phyloP scores from a whole-genome alignment of 2,113 vertebrate species.

The Coturnix japonica region DNA sequence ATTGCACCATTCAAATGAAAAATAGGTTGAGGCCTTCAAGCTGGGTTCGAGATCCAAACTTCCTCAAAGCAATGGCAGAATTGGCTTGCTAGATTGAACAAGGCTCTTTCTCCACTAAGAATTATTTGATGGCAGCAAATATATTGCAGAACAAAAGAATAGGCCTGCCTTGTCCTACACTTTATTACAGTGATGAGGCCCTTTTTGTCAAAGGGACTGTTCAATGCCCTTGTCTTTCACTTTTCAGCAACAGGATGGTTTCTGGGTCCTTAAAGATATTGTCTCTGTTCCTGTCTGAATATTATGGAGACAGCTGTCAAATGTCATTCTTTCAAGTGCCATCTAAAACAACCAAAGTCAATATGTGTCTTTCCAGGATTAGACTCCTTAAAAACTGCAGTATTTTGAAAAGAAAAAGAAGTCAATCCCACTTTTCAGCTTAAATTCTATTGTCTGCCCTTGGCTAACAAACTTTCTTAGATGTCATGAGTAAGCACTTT shows the following conservation, averaged over 20 bases:
- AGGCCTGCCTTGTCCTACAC: neutral
- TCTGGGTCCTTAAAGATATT: neutral
- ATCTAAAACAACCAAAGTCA: neutral
- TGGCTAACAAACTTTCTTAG: neutral
- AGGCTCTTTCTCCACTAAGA: neutral
- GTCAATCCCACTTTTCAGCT: neutral
- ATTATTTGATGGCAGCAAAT: neutral
- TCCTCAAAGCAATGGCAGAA: neutral
- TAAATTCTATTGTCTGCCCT: neutral
- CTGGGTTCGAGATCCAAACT: neutral
- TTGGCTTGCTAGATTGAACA: neutral
- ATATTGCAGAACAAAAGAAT: slow-evolving; percentile 20
- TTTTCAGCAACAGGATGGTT: neutral
- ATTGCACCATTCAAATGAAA: neutral
- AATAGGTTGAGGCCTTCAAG: neutral
- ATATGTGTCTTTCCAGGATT: neutral
- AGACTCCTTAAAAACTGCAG: neutral
- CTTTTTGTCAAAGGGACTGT: neutral
- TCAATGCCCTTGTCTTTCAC: neutral
- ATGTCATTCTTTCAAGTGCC: slow-evolving; percentile 19
- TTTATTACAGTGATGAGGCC: neutral
- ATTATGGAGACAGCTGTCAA: neutral
- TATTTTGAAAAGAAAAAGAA: neutral
- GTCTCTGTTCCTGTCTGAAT: neutral
- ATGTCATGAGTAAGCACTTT: neutral